These are phyloP conservation scores for Trissolcus japonicus DNA, from an alignment of 2,888 invertebrate genomes.

Conservation along the genomic window DNA sequence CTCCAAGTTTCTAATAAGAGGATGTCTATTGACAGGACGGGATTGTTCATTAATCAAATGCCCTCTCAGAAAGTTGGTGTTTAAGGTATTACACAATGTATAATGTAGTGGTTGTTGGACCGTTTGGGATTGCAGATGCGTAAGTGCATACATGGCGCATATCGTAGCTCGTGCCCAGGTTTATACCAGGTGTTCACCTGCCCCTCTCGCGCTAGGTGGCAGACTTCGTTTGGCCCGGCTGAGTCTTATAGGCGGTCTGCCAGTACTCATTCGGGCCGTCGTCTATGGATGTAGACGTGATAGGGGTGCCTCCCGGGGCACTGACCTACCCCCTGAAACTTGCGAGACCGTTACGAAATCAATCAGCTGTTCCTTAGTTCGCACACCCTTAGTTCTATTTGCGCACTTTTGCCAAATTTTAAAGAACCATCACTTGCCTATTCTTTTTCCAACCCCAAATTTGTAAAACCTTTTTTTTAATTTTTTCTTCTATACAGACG, in stretches of 20 bases:
- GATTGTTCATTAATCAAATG: not conserved
- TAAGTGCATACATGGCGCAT: conserved; percentile 34
- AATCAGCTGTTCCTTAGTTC: conserved; percentile 66
- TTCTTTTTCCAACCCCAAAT: no score
- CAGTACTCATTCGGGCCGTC: conserved; percentile 34
- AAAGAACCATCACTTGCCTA: not conserved
- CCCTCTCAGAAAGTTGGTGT: not conserved
- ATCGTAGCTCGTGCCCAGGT: conserved; percentile 60
- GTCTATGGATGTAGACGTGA: conserved; percentile 44
- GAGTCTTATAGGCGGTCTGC: conserved; percentile 36
- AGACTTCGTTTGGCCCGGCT: conserved; percentile 53
- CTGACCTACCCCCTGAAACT: conserved; percentile 72
- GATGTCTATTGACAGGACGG: conserved; percentile 1
- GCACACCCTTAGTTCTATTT: not conserved
- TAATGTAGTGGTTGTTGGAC: conserved; percentile 36
- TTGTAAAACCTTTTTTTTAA: no score
- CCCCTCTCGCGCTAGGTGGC: conserved; percentile 71
- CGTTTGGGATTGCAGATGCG: conserved; percentile 57
- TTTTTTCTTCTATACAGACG: not conserved
- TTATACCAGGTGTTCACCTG: conserved; percentile 74
- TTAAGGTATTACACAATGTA: conserved; percentile 31
- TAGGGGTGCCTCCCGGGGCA: conserved; percentile 68
- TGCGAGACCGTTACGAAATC: conserved; percentile 67
- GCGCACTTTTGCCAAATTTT: conserved; percentile 7
- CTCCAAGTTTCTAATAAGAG: not conserved